A percentile compares a stretch with the other conserved stretches of the same genome.
Evolutionary conservation across 1,140 invertebrate species (phyloP).

Genomic region (Lineus longissimus): DNA sequence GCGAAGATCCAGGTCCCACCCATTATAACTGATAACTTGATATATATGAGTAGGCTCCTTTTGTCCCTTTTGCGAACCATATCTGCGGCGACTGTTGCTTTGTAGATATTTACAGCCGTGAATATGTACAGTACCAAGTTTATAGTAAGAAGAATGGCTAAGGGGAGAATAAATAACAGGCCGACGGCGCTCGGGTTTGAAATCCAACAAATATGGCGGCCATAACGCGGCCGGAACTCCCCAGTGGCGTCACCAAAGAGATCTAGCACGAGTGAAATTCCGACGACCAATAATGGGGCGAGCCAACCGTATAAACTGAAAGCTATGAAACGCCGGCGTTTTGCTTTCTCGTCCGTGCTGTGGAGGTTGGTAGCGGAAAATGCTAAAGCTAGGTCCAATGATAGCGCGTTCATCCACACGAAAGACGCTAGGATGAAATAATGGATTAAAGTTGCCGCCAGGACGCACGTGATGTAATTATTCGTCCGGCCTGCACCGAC

Average conservation of each 20-base stretch:
- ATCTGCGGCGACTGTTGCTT: background rate
- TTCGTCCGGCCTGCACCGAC: background rate
- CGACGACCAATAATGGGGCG: background rate
- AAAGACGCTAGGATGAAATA: background rate
- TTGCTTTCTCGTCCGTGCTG: background rate
- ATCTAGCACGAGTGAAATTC: background rate
- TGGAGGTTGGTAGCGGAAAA: background rate
- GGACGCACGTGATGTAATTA: background rate
- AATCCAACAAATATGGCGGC: background rate
- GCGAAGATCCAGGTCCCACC: conserved; percentile 57
- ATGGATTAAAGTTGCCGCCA: background rate
- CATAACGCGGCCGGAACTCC: background rate
- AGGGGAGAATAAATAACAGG: background rate
- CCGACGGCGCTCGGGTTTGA: background rate
- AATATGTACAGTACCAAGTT: background rate
- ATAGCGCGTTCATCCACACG: conserved; percentile 4
- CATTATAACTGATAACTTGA: conserved; percentile 57
- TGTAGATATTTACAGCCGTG: background rate
- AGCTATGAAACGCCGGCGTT: background rate
- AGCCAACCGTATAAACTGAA: conserved; percentile 4
- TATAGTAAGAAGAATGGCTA: background rate
- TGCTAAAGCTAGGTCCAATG: background rate
- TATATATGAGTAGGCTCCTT: conserved; percentile 52
- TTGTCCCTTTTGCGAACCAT: background rate
- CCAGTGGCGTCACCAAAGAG: background rate